These are phyloP conservation scores for Calliopsis andreniformis DNA, from an alignment of 1,140 invertebrate genomes.

Conservation along the genomic window DNA sequence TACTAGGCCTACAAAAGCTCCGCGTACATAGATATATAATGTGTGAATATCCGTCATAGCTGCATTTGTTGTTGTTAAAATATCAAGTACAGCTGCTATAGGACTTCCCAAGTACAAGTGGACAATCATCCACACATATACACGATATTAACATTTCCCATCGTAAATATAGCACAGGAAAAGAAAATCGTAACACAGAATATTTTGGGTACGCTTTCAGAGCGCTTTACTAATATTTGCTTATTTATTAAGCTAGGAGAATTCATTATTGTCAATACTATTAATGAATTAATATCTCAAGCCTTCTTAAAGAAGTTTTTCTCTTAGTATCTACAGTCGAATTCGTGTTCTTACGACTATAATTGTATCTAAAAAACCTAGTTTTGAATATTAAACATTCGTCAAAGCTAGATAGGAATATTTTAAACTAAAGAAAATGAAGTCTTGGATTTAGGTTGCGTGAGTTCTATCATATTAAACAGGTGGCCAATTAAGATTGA, in stretches of 20 bases:
- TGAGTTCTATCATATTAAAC: slow-evolving; percentile 13
- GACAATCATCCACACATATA: slow-evolving; percentile 32
- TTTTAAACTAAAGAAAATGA: not conserved
- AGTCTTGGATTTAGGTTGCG: not conserved
- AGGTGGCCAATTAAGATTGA: slow-evolving; percentile 32
- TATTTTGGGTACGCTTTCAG: slow-evolving; percentile 59
- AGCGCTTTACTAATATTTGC: slow-evolving; percentile 48
- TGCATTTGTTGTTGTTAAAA: slow-evolving; percentile 22
- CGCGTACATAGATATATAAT: slow-evolving; percentile 69
- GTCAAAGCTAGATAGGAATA: slow-evolving; percentile 13
- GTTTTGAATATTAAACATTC: slow-evolving; percentile 23
- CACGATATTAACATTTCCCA: slow-evolving; percentile 20
- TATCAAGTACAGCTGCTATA: slow-evolving; percentile 36
- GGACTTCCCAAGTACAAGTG: slow-evolving; percentile 37
- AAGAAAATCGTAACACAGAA: slow-evolving; percentile 33
- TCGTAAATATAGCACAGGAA: slow-evolving; percentile 23
- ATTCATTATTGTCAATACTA: slow-evolving; percentile 10
- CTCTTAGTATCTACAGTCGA: slow-evolving; percentile 12
- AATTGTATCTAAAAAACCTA: slow-evolving; percentile 32
- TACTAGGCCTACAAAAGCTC: slow-evolving; percentile 70
- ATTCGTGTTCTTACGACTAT: slow-evolving; percentile 15
- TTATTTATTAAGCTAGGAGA: slow-evolving; percentile 30
- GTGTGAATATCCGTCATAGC: slow-evolving; percentile 37
- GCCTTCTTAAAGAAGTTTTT: slow-evolving; percentile 18
- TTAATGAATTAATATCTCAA: slow-evolving; percentile 24